These are phyloP conservation scores for Columba janthina DNA, from an alignment of 2,113 vertebrate genomes.

Conservation along the genomic window DNA sequence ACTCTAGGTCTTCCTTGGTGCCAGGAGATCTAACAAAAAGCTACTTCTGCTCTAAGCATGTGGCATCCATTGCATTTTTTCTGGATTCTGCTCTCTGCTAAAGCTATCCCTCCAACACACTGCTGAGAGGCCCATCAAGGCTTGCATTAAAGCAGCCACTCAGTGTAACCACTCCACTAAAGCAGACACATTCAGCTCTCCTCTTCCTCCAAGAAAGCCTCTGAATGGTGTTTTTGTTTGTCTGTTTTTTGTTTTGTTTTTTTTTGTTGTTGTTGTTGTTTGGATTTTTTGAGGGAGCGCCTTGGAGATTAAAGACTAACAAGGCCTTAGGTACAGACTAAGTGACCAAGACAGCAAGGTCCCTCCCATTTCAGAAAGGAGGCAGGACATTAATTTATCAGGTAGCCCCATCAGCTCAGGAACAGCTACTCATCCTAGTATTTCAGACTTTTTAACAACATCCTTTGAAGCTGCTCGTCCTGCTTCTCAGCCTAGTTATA, in stretches of 20 bases:
- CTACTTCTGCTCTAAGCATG: background rate
- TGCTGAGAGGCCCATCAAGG: background rate
- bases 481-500: background rate
- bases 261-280: no score
- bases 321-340: background rate
- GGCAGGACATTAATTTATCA: background rate
- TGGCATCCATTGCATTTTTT: background rate
- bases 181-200: background rate
- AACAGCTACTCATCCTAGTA: background rate
- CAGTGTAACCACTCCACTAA: background rate
- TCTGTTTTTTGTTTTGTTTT: no score
- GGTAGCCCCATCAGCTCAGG: background rate
- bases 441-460: background rate
- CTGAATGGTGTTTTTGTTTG: background rate
- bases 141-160: background rate
- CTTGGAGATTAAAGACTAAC: background rate
- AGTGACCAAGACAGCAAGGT: background rate
- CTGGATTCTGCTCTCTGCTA: background rate
- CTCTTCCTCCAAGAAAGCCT: background rate
- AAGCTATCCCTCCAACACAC: background rate
- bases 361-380: background rate
- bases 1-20: background rate
- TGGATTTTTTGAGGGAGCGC: background rate
- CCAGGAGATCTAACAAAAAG: background rate
- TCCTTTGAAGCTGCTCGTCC: background rate